Base-by-base conservation (phyloP, 2,888 invertebrate species). In the Spatulosminthurus flaviceps region DNA sequence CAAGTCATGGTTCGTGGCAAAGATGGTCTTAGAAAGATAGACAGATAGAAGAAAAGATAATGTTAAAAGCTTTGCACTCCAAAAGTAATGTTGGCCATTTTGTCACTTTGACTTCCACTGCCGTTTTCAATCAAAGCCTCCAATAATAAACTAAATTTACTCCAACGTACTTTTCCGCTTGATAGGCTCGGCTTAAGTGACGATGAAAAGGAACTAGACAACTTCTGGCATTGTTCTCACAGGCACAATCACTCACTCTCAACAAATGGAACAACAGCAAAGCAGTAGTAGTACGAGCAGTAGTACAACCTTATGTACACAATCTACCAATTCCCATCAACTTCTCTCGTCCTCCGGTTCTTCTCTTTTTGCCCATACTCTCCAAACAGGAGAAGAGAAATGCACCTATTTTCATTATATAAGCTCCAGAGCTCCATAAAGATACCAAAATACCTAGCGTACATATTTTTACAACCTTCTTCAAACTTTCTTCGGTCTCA, bases 1-100 rank as follows among this genome's bases (percentile, higher is more conserved):
- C 74, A 74, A 74, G 74, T 74, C 74, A 74, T 74, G 61, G 61
- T 74, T 74, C 74, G 74, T 74, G 74, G 74, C 61, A 60, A 73
- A 74, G 74, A 74, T 61, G 71, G 5, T 7, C 11, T 16, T 16
- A 42, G 51, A 24, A 19, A 71, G 42, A 71, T 41, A 71, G 51
- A 71, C 34, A 71, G 71, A 71, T 71, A 22, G 42, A 16, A 29
- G 61, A 29, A 74, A 74, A 74, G 74, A 74, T 74, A 74, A 61
- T 74, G 74, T 74, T 74, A 74, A 74, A 74, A 74, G 74, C 74
- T 61, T 74, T 74, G 61, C 74, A 74, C 61, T 61, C 74, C 41
- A 24, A 29, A 51, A 24, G 21, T 74, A 74, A 74, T 74, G 34
- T 60, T 74, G 61, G 74, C 74, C 60, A 74, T 74, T 74, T 74